Percentiles rank a stretch among this genome's conserved stretches.
Conservation (phyloP, 2,797 vertebrate species). For the Phalloptychus januarius region DNA sequence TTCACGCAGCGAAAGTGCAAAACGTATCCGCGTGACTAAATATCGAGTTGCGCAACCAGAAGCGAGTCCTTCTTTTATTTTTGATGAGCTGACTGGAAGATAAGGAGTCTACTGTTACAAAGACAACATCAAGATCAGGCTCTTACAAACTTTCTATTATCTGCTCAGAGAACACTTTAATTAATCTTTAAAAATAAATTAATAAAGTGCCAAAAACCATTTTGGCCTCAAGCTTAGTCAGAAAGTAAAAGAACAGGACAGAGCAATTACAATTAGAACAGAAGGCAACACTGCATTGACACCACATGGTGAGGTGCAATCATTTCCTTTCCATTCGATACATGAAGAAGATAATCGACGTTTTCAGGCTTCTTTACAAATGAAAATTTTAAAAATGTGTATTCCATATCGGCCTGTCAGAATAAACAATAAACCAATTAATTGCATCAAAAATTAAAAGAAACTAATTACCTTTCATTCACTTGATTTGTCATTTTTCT, state of each 20-base stretch:
- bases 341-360: not conserved
- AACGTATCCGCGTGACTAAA: constrained; percentile 4
- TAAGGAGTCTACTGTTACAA: not conserved
- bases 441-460: no score
- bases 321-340: not conserved
- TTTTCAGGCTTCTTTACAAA: no score
- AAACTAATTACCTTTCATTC: no score
- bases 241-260: not conserved
- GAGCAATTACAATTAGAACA: not conserved
- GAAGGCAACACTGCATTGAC: not conserved
- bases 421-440: no score
- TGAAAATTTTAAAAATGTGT: not conserved
- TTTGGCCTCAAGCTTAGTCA: not conserved
- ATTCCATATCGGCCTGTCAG: not conserved
- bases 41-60: not conserved
- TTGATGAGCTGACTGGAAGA: not conserved
- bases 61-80: not conserved
- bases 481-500: no score
- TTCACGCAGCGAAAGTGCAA: not conserved
- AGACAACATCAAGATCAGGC: not conserved
- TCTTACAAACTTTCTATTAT: not conserved
- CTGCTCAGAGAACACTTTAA: not conserved
- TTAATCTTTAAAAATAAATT: not conserved
- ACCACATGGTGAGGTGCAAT: not conserved
- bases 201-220: not conserved